Conservation (phyloP, 1,140 invertebrate genomes). For the Drosophila suzukii region DNA sequence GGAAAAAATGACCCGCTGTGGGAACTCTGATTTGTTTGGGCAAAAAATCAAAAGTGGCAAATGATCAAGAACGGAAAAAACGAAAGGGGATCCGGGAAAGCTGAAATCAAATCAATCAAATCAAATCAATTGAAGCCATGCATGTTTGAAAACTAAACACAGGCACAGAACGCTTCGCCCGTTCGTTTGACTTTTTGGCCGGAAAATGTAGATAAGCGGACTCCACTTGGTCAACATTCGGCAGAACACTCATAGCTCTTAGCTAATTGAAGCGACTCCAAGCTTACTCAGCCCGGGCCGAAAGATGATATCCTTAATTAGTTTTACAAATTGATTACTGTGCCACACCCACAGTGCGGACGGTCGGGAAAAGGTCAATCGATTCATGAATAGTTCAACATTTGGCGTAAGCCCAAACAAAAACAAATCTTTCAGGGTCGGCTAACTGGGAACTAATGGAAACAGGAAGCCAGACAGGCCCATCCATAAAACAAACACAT, state of each 20-base stretch:
- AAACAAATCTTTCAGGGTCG: slow-evolving; percentile 51
- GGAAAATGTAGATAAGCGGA: slow-evolving; percentile 3
- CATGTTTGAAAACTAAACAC: slow-evolving; percentile 51
- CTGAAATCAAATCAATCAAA: slow-evolving; percentile 60
- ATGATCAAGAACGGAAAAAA: slow-evolving; percentile 29
- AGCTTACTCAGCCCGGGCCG: slow-evolving; percentile 12
- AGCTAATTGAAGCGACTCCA: slow-evolving; percentile 42
- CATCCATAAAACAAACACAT: slow-evolving; percentile 27
- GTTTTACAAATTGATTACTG: slow-evolving; percentile 49
- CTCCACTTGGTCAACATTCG: neutral
- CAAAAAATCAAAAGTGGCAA: slow-evolving; percentile 66
- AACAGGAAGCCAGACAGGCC: slow-evolving; percentile 29
- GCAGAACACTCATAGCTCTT: slow-evolving; percentile 25
- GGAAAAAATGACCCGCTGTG: slow-evolving; percentile 22
- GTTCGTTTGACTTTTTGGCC: slow-evolving; percentile 13
- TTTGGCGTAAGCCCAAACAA: slow-evolving; percentile 24
- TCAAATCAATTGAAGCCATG: slow-evolving; percentile 56
- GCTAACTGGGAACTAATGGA: slow-evolving; percentile 32
- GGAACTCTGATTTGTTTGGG: slow-evolving; percentile 55
- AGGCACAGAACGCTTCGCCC: neutral
- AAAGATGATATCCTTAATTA: slow-evolving; percentile 54
- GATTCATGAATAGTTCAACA: slow-evolving; percentile 44
- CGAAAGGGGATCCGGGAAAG: neutral
- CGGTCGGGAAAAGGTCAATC: slow-evolving; percentile 18
- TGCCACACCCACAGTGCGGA: slow-evolving; percentile 12